Evolutionary conservation across 2,797 vertebrate species (phyloP).

Genomic region (Urosaurus nigricauda): DNA sequence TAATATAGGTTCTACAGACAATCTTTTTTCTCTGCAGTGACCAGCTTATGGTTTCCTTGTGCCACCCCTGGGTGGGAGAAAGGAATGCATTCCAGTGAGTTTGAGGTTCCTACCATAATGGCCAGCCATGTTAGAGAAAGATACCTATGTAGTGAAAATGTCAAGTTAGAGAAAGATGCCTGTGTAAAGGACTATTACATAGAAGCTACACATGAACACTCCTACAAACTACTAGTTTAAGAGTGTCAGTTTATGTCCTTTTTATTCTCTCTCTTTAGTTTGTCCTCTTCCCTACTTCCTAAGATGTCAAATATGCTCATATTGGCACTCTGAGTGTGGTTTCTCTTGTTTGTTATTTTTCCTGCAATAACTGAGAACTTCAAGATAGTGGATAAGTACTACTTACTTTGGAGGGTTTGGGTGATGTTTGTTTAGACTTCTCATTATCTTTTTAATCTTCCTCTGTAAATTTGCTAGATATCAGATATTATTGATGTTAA

Average conservation of each 20-base stretch:
- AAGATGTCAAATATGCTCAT: background rate
- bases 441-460: background rate
- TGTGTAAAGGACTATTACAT: background rate
- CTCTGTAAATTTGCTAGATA: slow-evolving; percentile 2
- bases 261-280: background rate
- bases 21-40: background rate
- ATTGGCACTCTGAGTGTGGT: background rate
- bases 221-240: background rate
- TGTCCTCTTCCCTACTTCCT: background rate
- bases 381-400: background rate
- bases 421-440: background rate
- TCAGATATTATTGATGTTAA: slow-evolving; percentile 7
- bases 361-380: background rate
- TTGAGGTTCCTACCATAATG: too few species aligned
- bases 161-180: background rate
- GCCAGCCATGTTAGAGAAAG: background rate
- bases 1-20: background rate
- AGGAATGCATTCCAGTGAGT: background rate
- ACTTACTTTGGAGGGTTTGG: background rate
- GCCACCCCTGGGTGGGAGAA: background rate
- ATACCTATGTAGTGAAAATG: background rate
- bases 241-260: background rate
- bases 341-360: background rate
- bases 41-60: background rate
- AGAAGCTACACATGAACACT: background rate